These are phyloP conservation scores for Arctocebus calabarensis DNA, from an alignment of 2,797 vertebrate species.

Conservation along the genomic window DNA sequence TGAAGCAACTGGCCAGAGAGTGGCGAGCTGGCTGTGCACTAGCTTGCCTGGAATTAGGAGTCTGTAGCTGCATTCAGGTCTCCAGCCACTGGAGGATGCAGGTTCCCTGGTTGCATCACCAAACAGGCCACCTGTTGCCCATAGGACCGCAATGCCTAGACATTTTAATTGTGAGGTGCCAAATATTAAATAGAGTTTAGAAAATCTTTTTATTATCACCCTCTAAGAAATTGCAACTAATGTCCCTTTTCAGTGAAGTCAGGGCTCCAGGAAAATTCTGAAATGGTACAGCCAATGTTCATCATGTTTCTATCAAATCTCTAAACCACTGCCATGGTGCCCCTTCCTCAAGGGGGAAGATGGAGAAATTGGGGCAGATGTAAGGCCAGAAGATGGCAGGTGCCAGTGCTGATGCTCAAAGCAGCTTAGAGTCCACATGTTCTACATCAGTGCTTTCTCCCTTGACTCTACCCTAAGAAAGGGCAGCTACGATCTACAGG, in stretches of 20 bases:
- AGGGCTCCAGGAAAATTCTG: background rate
- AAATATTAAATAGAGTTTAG: background rate
- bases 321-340: no score
- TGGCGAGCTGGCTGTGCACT: accelerated
- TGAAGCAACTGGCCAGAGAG: background rate
- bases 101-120: background rate
- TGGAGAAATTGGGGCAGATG: no score
- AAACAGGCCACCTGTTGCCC: background rate
- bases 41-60: background rate
- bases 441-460: background rate
- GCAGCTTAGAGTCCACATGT: background rate
- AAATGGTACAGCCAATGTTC: background rate
- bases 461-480: background rate
- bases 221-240: background rate
- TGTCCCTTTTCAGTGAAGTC: background rate
- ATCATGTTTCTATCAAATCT: background rate
- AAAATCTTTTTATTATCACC: background rate
- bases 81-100: background rate
- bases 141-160: background rate
- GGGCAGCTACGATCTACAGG: background rate
- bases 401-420: no score
- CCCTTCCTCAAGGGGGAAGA: background rate
- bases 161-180: background rate
- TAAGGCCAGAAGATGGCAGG: background rate
- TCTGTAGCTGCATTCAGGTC: background rate